Evolutionary conservation across 2,888 invertebrate genomes (phyloP).

Genomic region (Ectobius pallidus): DNA sequence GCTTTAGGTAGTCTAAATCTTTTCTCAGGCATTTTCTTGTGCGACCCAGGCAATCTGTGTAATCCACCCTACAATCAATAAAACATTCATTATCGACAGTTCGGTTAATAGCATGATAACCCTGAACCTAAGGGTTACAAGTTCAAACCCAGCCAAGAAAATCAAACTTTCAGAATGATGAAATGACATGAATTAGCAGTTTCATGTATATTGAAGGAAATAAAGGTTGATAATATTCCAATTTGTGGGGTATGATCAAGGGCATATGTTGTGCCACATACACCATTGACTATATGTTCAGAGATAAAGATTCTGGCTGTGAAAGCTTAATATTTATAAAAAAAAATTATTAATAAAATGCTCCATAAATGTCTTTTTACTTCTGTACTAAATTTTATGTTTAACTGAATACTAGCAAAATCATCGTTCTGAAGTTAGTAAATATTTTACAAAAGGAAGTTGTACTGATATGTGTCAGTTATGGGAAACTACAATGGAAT

Average conservation of each 20-base stretch:
- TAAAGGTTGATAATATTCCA: not conserved
- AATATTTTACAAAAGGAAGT: no score
- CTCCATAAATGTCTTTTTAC: no score
- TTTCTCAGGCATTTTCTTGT: conserved; percentile 81
- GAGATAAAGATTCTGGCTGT: no score
- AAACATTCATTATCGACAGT: not conserved
- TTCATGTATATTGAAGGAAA: not conserved
- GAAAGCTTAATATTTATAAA: no score
- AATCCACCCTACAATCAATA: conserved; percentile 76
- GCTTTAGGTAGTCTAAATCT: conserved; percentile 72
- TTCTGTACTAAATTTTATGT: no score
- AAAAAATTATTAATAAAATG: no score
- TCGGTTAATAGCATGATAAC: not conserved
- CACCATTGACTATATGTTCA: no score
- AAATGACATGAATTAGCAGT: not conserved
- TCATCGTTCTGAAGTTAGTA: no score
- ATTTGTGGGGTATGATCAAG: not conserved
- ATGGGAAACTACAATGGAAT: no score
- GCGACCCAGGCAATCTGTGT: conserved; percentile 85
- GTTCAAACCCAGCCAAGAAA: not conserved
- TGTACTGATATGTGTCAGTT: no score
- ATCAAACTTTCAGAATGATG: not conserved
- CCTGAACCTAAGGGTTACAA: not conserved
- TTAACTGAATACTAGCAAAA: no score
- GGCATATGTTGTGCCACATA: no score